Conservation (phyloP, 2,797 vertebrate genomes). For the Tamandua tetradactyla region DNA sequence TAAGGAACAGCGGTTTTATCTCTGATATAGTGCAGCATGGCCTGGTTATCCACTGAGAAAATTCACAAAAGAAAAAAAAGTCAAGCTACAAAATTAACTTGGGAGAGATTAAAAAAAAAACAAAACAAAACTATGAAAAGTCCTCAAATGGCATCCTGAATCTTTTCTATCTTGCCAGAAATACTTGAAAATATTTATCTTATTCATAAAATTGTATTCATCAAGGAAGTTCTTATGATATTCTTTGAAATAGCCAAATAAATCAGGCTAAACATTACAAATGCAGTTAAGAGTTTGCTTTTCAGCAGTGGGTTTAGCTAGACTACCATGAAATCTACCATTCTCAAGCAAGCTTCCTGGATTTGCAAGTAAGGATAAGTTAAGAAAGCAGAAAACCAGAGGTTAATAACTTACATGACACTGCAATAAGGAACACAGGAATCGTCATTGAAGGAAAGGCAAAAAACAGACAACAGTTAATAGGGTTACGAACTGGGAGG, state of each 20-base stretch:
- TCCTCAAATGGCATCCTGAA: conserved; percentile 63
- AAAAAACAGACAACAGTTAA: conserved; percentile 90
- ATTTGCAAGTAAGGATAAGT: conserved; percentile 70
- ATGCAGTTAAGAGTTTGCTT: neutral
- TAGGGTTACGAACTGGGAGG: conserved; percentile 85
- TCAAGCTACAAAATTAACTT: conserved; percentile 67
- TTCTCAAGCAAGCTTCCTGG: conserved; percentile 45
- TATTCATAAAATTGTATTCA: conserved; percentile 65
- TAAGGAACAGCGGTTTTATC: conserved; percentile 99
- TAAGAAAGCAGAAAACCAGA: conserved; percentile 83
- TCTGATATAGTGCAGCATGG: conserved; percentile 98
- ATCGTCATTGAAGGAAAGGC: conserved; percentile 91
- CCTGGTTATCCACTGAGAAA: conserved; percentile 97
- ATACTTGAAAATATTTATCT: conserved; percentile 43
- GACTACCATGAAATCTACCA: conserved; percentile 14
- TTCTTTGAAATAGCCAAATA: conserved; percentile 51
- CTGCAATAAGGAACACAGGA: conserved; percentile 97
- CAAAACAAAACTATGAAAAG: conserved; percentile 45
- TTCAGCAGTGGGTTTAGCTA: conserved; percentile 34
- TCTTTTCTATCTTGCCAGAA: conserved; percentile 72
- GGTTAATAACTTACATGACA: conserved; percentile 98
- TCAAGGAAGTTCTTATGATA: conserved; percentile 41
- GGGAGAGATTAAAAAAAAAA: conserved; percentile 15
- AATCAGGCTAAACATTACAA: neutral
- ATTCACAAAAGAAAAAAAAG: conserved; percentile 62